Percentiles rank a stretch among this genome's conserved stretches.
phyloP scores from a whole-genome alignment of 2,797 vertebrate genomes.

The Alauda arvensis region DNA sequence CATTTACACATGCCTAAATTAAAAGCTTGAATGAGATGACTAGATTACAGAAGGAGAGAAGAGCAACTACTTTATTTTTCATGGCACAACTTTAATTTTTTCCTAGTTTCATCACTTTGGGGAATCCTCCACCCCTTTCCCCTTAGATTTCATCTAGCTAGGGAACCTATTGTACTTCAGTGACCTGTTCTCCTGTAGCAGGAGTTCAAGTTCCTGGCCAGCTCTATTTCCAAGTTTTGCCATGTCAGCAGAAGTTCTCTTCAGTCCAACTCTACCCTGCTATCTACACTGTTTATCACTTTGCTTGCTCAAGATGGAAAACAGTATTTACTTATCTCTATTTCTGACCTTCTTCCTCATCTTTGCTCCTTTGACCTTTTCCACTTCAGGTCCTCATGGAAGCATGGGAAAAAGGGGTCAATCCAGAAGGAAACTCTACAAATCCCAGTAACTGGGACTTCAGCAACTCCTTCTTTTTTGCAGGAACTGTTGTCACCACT shows the following conservation, averaged over 20 bases:
- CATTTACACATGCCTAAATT: not conserved
- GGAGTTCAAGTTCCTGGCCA: not conserved
- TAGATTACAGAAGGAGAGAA: not conserved
- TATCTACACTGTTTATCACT: not conserved
- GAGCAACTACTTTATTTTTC: not conserved
- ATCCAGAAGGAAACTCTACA: conserved; percentile 88
- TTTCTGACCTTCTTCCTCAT: not conserved
- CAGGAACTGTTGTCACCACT: conserved; percentile 89
- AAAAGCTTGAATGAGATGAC: not conserved
- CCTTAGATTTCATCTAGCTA: not conserved
- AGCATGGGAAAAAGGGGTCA: conserved; percentile 89
- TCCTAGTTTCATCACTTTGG: not conserved
- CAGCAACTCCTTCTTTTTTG: conserved; percentile 92
- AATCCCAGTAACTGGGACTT: conserved; percentile 97
- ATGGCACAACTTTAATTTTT: not conserved
- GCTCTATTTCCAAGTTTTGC: not conserved
- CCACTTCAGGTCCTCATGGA: conserved; percentile 83
- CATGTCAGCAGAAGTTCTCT: not conserved
- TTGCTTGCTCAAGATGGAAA: not conserved
- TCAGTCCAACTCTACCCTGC: not conserved
- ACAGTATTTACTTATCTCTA: not conserved
- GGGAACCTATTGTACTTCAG: not conserved
- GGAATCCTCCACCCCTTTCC: not conserved
- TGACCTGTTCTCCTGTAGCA: not conserved
- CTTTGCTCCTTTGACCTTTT: conserved; percentile 18